Base-by-base conservation (phyloP, 2,113 vertebrate species). In the Alaudala cheleensis region DNA sequence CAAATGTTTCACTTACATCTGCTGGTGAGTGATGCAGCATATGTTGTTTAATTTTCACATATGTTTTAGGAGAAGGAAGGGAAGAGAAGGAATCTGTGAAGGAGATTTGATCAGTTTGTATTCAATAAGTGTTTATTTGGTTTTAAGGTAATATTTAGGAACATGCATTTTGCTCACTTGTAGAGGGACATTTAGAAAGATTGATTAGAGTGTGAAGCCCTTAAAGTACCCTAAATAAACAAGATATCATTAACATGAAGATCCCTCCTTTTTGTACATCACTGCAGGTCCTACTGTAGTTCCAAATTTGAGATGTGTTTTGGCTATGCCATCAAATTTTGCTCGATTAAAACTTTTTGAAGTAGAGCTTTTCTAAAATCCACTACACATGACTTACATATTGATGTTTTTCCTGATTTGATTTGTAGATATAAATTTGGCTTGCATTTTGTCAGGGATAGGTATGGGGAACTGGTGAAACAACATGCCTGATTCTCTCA, bases 1-100 rank as follows among this genome's bases (percentile, higher is more conserved):
- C 45, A 2, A 96, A 89, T 4, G 19, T 97, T 40, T 96, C 97
- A 1, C 67, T 95, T 5, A 2, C 33, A 19, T 70, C 93, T 91
- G 31, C 78, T 76, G 93, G 97, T 98, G 83, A 86, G 97, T 92
- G 73, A 23, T 26, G 50, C 76, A 50, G 34, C 29, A 33, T 20
- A 4, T 28, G 13, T 11, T 83, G 37, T 22, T 86, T 64, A 8
- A 19, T 62, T 71, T 80, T 31, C 51, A 50, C 3, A 1, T 9
- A 9, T 10, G 12, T 10, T 29, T 47, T 56, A 56, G 79, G 44
- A 73, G n/a, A 57, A 67, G n/a, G 44, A 65, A 23, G 57, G 33
- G 39, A 21, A 34, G 18, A 64, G 13, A 23, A 9, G 17, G 28
- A 9, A 29, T 16, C 49, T 26, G 9, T 66, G 39, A 34, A 49